Evolutionary conservation across 2,888 invertebrate genomes (phyloP).

Genomic region (Cephus nigrinus): DNA sequence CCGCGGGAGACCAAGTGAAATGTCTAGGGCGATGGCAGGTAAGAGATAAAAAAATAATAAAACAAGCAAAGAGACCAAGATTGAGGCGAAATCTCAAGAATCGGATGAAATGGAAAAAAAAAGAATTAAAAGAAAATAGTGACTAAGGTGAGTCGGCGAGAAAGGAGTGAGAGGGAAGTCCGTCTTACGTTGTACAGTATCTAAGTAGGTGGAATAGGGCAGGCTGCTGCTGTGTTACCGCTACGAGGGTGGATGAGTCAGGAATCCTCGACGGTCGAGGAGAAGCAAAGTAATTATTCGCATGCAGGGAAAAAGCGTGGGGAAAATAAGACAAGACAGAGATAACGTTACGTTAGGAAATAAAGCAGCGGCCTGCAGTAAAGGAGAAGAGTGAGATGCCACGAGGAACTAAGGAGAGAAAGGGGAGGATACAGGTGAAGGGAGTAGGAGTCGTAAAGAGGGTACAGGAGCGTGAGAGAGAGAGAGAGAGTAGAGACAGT

Average conservation of each 20-base stretch:
- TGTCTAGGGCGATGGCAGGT: background rate
- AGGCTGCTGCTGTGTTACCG: background rate
- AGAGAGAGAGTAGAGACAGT: constrained; percentile 27
- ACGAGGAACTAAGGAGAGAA: background rate
- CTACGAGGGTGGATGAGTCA: background rate
- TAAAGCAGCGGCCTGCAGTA: constrained; percentile 21
- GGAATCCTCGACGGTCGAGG: constrained; percentile 13
- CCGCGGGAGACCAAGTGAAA: background rate
- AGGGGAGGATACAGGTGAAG: too few relatives aligned
- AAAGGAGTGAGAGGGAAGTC: background rate
- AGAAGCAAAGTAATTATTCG: constrained; percentile 42
- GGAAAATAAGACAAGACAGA: constrained; percentile 22
- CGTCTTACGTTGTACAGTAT: background rate
- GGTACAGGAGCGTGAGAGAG: constrained; percentile 11
- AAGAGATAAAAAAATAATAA: background rate
- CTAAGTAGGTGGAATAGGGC: background rate
- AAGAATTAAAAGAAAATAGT: background rate
- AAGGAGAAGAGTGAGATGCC: background rate
- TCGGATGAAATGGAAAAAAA: background rate
- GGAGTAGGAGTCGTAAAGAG: background rate
- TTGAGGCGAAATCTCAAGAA: background rate
- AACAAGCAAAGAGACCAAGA: background rate
- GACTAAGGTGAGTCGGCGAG: background rate
- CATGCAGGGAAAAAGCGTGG: constrained; percentile 21
- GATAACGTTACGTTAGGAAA: constrained; percentile 30